Conservation (phyloP, 35 echinoderm and acorn worm genomes). For the Patiria miniata region DNA sequence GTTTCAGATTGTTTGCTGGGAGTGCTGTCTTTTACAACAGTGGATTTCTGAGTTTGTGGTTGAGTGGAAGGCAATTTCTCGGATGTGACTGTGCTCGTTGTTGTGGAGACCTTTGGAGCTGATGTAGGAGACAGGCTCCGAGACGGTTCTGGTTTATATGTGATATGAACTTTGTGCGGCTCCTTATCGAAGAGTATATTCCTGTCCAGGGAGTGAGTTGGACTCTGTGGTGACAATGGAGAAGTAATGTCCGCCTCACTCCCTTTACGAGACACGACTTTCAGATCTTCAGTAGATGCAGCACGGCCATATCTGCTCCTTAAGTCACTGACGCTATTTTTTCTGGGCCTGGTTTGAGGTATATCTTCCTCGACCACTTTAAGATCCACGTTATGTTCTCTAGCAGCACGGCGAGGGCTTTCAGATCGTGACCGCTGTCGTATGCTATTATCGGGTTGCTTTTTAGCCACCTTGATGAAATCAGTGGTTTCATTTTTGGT, state of each 20-base stretch:
- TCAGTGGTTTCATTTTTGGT: background rate
- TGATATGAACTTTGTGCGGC: background rate
- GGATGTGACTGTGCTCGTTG: background rate
- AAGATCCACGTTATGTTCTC: background rate
- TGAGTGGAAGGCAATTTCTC: no score
- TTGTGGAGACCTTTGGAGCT: conserved; percentile 6
- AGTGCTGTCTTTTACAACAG: background rate
- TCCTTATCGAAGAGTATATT: background rate
- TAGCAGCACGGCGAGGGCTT: conserved; percentile 6
- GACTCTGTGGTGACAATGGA: conserved; percentile 7
- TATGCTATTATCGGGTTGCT: conserved; percentile 7
- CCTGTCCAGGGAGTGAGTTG: background rate
- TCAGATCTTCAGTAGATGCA: conserved; percentile 18
- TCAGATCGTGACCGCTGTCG: background rate
- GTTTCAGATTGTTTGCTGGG: background rate
- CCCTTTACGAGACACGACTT: background rate
- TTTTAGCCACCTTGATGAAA: background rate
- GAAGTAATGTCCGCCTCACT: background rate
- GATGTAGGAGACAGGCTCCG: background rate
- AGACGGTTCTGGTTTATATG: background rate
- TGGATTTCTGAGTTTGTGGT: background rate
- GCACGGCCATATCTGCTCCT: conserved; percentile 23
- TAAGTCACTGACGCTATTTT: conserved; percentile 31
- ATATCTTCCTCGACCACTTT: background rate
- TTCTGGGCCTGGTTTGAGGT: background rate